These are phyloP conservation scores for Drosophila burlai DNA, from an alignment of 1,140 invertebrate genomes.

Conservation along the genomic window DNA sequence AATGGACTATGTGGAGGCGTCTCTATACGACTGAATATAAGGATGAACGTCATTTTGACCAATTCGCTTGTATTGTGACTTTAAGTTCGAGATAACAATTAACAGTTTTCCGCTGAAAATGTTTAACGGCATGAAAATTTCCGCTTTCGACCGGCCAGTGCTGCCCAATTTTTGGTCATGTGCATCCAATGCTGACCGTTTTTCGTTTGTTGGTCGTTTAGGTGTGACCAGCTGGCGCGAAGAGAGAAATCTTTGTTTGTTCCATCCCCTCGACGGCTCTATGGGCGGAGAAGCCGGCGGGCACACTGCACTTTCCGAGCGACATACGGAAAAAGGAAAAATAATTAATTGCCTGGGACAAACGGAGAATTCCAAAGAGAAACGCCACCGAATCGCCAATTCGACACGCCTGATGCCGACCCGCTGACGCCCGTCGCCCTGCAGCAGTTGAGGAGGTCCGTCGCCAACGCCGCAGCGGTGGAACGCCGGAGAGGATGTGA, in stretches of 20 bases:
- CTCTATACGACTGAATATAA: too few species aligned
- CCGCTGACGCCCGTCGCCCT: constrained; percentile 15
- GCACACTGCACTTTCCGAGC: constrained; percentile 5
- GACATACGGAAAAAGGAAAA: constrained; percentile 19
- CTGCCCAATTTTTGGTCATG: too few species aligned
- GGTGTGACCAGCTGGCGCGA: neutral
- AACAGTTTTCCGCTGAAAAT: too few species aligned
- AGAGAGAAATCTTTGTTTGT: neutral
- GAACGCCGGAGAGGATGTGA: constrained; percentile 36
- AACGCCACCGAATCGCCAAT: constrained; percentile 11
- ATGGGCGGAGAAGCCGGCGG: neutral
- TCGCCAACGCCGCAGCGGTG: constrained; percentile 18
- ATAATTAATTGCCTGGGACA: constrained; percentile 12
- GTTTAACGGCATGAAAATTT: too few species aligned
- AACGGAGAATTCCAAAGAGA: constrained; percentile 26
- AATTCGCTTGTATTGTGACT: too few species aligned
- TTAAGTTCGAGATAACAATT: too few species aligned
- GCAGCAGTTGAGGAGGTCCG: constrained; percentile 9
- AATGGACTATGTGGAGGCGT: too few species aligned
- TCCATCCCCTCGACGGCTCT: too few species aligned
- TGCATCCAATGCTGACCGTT: too few species aligned
- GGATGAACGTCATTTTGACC: too few species aligned
- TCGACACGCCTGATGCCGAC: constrained; percentile 9
- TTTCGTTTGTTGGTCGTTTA: neutral
- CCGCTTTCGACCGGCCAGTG: too few species aligned